phyloP scores from a whole-genome alignment of 2,113 vertebrate genomes.

The Psittacus erithacus region DNA sequence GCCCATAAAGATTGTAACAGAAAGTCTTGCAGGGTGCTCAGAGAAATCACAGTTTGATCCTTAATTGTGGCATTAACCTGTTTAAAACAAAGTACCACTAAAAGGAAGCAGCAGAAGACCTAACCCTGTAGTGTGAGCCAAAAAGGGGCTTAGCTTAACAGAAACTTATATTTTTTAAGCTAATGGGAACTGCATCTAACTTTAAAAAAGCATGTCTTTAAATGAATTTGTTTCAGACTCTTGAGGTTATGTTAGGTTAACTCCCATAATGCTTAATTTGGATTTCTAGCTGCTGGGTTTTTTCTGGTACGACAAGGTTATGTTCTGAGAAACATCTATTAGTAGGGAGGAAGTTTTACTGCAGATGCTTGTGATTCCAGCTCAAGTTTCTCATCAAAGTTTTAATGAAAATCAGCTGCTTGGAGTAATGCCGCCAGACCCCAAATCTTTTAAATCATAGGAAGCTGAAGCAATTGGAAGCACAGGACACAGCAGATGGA shows the following conservation, averaged over 20 bases:
- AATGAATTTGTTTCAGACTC: not conserved
- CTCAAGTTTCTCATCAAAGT: conserved; percentile 79
- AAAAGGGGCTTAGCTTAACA: conserved; percentile 25
- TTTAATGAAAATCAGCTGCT: conserved; percentile 83
- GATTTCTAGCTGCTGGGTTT: conserved; percentile 54
- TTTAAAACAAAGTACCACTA: conserved; percentile 3
- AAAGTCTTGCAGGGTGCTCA: not conserved
- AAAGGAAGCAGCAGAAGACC: conserved; percentile 8
- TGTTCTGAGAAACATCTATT: conserved; percentile 73
- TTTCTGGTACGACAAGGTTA: conserved; percentile 68
- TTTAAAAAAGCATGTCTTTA: conserved; percentile 20
- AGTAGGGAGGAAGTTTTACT: conserved; percentile 73
- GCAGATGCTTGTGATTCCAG: conserved; percentile 81
- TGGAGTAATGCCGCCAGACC: conserved; percentile 24
- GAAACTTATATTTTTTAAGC: not conserved
- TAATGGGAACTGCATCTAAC: not conserved
- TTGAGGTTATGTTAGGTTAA: conserved; percentile 48
- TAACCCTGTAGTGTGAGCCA: conserved; percentile 23
- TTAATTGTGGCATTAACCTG: not conserved
- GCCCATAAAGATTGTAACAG: not conserved
- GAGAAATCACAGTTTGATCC: not conserved
- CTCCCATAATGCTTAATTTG: conserved; percentile 9
- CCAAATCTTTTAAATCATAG: conserved; percentile 61
- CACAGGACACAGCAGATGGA: not conserved
- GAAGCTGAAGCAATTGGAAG: conserved; percentile 60